Base-by-base conservation (phyloP, 2,797 vertebrate genomes). In the Silurus aristotelis region DNA sequence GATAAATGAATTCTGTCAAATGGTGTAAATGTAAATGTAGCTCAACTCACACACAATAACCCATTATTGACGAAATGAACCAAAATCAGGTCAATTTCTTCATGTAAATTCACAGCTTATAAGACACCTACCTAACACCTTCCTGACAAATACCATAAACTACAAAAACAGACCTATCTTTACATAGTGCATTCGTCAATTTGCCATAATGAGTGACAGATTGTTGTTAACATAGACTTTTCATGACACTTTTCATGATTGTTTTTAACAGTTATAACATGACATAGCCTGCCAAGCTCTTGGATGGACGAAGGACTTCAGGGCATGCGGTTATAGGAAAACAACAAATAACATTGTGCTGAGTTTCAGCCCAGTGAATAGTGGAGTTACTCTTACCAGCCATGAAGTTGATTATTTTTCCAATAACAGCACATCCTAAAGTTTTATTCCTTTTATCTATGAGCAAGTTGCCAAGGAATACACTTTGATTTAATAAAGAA, bases 1-100 rank as follows among this genome's bases (percentile, higher is more conserved):
- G 48, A 52, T 52, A 7, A 7, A 7, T 52, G 7, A 9, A 52
- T 60, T 4, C 58, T 60, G 58, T 19, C 15, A 60, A 60, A 60
- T 60, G 12, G 7, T 5, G 17, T 14, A 60, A 60, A 60, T 4
- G 17, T 60, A 60, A 60, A 60, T 60, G 58, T n/a, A 73, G n/a
- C 73, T 52, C 73, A 64, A 73, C 85, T 82, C 68, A 73, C 77
- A 85, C 79, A 85, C 85, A 76, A 55, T 73, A 58, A 1, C 25
- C 31, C 12, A 0, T 79, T 9, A 15, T 46, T n/a, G 31, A 5
- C 55, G 31, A 77, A 43, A 61, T 38, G 12, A 61, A 15, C 38
- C 58, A 15, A 5, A 17, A 75, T 27, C n/a, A 31, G 56, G 6
- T 25, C 0, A 7, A 5, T 61, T n/a, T 63, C 22, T 15, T 48